These are phyloP conservation scores for Strix uralensis DNA, from an alignment of 2,113 vertebrate genomes.

Conservation along the genomic window DNA sequence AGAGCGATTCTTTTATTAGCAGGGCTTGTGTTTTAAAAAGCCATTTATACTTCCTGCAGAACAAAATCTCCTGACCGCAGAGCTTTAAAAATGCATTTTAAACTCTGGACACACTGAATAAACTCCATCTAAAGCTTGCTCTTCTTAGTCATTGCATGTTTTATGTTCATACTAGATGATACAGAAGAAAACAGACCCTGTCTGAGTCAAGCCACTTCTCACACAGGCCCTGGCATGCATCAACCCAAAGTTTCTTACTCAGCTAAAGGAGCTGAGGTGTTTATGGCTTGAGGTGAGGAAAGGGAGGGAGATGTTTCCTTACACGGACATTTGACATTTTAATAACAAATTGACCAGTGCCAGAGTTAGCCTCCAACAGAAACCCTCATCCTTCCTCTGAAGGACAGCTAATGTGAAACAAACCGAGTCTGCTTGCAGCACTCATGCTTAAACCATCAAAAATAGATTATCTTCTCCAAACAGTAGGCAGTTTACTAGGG, in stretches of 20 bases:
- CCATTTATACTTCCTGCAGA: neutral
- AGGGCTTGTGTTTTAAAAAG: neutral
- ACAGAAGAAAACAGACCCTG: neutral
- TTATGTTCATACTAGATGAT: neutral
- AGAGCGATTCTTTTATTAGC: neutral
- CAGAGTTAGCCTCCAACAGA: neutral
- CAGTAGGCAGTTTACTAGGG: rapidly evolving
- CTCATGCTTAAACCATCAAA: too few species aligned
- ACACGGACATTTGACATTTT: too few species aligned
- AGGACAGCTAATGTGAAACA: rapidly evolving
- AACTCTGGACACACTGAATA: neutral
- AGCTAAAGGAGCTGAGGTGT: neutral
- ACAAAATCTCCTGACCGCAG: neutral
- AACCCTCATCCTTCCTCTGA: neutral
- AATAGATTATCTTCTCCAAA: neutral
- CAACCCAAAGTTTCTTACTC: neutral
- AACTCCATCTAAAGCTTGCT: neutral
- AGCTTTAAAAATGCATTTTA: neutral
- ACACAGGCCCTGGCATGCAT: neutral
- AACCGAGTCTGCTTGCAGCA: neutral
- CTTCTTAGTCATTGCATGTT: neutral
- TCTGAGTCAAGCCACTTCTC: neutral
- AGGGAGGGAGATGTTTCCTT: neutral
- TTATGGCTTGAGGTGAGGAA: neutral
- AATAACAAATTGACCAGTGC: neutral